Percentiles rank a stretch among this genome's conserved stretches.
phyloP scores from a whole-genome alignment of 2,113 vertebrate species.

The Alethe castanea region DNA sequence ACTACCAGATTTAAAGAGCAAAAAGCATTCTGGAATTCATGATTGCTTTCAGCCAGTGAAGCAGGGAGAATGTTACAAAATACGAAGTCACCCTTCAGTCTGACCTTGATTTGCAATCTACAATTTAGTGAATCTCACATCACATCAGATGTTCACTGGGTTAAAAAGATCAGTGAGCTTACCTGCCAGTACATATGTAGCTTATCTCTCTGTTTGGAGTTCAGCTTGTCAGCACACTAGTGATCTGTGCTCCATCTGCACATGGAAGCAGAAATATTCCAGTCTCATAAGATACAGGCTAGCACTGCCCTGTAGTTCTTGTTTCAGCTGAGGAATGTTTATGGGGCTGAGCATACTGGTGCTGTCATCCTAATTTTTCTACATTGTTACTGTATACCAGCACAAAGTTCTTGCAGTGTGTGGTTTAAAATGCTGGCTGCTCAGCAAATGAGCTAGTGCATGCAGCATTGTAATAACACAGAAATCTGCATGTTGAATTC shows the following conservation, averaged over 20 bases:
- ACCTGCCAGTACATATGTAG: conserved; percentile 36
- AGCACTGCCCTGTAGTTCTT: background rate
- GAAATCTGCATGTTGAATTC: conserved; percentile 58
- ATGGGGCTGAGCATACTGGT: conserved; percentile 23
- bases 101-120: conserved; percentile 52
- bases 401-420: conserved; percentile 55
- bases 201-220: conserved; percentile 33
- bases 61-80: background rate
- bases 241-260: conserved; percentile 33
- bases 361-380: conserved; percentile 58
- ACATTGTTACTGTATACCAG: conserved; percentile 38
- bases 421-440: conserved; percentile 62
- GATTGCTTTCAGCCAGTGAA: background rate
- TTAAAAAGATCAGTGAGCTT: conserved; percentile 63
- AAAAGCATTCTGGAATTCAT: background rate
- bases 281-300: background rate
- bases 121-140: conserved; percentile 35
- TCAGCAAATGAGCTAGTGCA: conserved; percentile 63
- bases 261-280: background rate
- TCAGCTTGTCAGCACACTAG: conserved; percentile 42
- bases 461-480: conserved; percentile 49
- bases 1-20: background rate
- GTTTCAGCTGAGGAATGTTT: conserved; percentile 35
- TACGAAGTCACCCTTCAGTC: conserved; percentile 8
- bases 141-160: conserved; percentile 42